A percentile compares a stretch with the other conserved stretches of the same genome.
These are phyloP conservation scores for Heterohyrax brucei DNA, from an alignment of 2,797 vertebrate genomes.

Conservation along the genomic window DNA sequence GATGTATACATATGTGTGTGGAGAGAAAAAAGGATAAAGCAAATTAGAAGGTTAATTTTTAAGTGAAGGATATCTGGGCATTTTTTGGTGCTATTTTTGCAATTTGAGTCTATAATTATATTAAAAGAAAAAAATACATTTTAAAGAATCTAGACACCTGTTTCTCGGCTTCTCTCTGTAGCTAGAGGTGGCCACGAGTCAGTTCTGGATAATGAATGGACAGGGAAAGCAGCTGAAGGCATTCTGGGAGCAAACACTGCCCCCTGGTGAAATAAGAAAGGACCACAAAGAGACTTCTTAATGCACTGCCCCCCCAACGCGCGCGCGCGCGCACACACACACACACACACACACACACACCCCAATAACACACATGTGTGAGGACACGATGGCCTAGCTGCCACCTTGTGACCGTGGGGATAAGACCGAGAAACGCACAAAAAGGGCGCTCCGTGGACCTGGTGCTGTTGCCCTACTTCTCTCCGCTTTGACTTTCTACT, in stretches of 20 bases:
- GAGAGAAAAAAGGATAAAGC: not conserved
- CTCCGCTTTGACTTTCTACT: not conserved
- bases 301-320: not conserved
- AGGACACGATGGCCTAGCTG: not conserved
- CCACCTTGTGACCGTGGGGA: not conserved
- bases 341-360: too few species aligned
- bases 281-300: not conserved
- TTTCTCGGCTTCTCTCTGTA: not conserved
- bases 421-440: not conserved
- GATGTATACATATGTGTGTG: too few species aligned
- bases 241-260: not conserved
- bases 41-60: not conserved
- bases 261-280: not conserved
- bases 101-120: not conserved
- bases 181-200: not conserved
- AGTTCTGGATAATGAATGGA: not conserved
- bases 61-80: not conserved
- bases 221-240: not conserved
- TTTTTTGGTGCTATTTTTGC: not conserved
- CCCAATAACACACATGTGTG: not conserved
- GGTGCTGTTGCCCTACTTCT: too few species aligned
- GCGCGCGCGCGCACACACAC: rapidly evolving
- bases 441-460: not conserved
- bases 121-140: not conserved
- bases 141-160: not conserved